These are phyloP conservation scores for Lytechinus variegatus DNA, from an alignment of 35 echinoderm and acorn worm species.

Conservation along the genomic window DNA sequence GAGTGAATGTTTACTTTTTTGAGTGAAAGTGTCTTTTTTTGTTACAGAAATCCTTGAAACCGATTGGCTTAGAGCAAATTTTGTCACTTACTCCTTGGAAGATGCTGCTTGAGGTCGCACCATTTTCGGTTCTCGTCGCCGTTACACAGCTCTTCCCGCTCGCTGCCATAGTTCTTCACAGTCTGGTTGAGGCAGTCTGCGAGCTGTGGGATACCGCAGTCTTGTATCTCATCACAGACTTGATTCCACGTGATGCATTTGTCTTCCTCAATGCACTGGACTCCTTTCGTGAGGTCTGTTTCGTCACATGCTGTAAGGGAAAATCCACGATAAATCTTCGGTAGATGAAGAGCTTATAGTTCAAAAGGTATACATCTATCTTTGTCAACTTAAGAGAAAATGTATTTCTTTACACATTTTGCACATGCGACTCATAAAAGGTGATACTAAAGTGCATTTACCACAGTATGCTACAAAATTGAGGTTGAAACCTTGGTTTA, in stretches of 20 bases:
- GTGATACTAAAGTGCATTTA: too few species aligned
- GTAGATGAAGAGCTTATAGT: too few species aligned
- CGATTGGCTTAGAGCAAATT: too few species aligned
- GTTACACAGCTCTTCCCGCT: constrained; percentile 62
- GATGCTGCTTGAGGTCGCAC: constrained; percentile 66
- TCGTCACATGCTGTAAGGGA: constrained; percentile 67
- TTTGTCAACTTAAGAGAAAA: too few species aligned
- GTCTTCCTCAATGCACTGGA: constrained; percentile 77
- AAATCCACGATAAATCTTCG: background rate
- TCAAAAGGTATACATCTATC: too few species aligned
- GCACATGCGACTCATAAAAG: too few species aligned
- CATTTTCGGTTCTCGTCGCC: constrained; percentile 79
- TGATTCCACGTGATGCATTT: constrained; percentile 71
- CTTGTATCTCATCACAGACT: constrained; percentile 78
- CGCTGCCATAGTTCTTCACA: background rate
- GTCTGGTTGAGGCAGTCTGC: constrained; percentile 68
- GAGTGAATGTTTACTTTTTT: too few species aligned
- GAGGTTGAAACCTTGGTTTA: too few species aligned
- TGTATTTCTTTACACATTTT: too few species aligned
- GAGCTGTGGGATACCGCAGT: constrained; percentile 71
- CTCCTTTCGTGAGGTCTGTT: constrained; percentile 62
- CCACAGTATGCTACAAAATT: too few species aligned
- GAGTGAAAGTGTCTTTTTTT: too few species aligned
- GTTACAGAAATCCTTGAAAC: too few species aligned
- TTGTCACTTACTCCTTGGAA: constrained; percentile 73